Conservation (phyloP, 30 jellyfish, hydroid and myxozoan species). For the Rhopilema esculentum region DNA sequence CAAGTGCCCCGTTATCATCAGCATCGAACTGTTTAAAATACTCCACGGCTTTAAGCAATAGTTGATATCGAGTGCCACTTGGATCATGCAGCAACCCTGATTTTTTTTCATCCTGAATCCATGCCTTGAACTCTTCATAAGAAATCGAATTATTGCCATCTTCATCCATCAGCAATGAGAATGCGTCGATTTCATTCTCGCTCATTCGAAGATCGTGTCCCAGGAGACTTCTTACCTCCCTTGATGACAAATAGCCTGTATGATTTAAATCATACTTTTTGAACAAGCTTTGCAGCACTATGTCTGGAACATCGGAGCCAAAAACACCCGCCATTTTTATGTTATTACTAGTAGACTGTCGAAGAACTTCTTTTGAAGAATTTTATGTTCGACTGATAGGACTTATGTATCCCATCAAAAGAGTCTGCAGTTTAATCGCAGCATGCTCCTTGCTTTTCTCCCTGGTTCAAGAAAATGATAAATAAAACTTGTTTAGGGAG, state of each 20-base stretch:
- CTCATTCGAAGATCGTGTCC: constrained; percentile 54
- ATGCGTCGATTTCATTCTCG: constrained; percentile 40
- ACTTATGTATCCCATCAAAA: neutral
- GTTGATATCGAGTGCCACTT: constrained; percentile 42
- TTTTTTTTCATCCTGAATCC: constrained; percentile 40
- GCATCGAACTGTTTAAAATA: constrained; percentile 69
- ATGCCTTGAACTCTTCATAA: constrained; percentile 51
- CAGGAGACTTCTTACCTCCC: constrained; percentile 49
- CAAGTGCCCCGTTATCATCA: constrained; percentile 77
- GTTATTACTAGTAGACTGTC: too few relatives aligned
- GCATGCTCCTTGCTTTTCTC: too few relatives aligned
- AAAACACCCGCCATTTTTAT: constrained; percentile 43
- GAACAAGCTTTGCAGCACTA: constrained; percentile 57
- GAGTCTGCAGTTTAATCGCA: too few relatives aligned
- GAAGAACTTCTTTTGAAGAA: neutral
- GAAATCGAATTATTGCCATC: constrained; percentile 47
- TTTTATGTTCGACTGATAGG: neutral
- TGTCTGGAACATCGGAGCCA: constrained; percentile 52
- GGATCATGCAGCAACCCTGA: constrained; percentile 25
- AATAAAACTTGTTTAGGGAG: too few relatives aligned
- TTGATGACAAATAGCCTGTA: constrained; percentile 30
- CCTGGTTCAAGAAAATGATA: too few relatives aligned
- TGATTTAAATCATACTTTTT: constrained; percentile 44
- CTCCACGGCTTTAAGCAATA: constrained; percentile 81
- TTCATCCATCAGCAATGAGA: constrained; percentile 48